These are phyloP conservation scores for Diogma glabrata DNA, from an alignment of 2,888 invertebrate genomes.

Conservation along the genomic window DNA sequence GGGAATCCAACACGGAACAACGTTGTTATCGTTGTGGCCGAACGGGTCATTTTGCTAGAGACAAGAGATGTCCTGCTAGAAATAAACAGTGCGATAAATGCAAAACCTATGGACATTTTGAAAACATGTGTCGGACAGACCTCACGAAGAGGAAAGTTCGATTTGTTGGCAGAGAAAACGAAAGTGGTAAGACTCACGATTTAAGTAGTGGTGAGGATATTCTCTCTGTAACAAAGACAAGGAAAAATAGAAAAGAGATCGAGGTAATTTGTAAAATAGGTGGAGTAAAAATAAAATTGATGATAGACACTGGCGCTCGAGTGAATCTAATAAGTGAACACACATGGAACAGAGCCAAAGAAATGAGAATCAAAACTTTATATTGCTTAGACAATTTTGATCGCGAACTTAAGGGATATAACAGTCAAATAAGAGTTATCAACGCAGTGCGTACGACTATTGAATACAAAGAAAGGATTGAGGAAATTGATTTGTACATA, in stretches of 20 bases:
- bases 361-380: not conserved
- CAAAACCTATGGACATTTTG: conserved; percentile 8
- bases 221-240: not conserved
- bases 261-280: not conserved
- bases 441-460: not conserved
- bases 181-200: not conserved
- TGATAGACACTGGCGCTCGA: not conserved
- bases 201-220: not conserved
- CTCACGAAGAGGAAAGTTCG: not conserved
- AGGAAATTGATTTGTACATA: not conserved
- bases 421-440: not conserved
- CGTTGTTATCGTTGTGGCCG: conserved; percentile 1
- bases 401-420: not conserved
- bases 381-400: not conserved
- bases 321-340: not conserved
- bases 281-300: not conserved
- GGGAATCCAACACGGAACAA: not conserved
- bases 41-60: conserved; percentile 1
- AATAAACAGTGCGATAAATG: conserved; percentile 11
- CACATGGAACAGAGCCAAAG: conserved; percentile 1
- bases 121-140: conserved; percentile 10
- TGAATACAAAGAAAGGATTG: not conserved
- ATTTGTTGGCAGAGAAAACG: not conserved
- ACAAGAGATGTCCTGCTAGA: conserved; percentile 12
- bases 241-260: not conserved